Evolutionary conservation across 2,797 vertebrate genomes (phyloP).

Genomic region (Cynopterus sphinx): DNA sequence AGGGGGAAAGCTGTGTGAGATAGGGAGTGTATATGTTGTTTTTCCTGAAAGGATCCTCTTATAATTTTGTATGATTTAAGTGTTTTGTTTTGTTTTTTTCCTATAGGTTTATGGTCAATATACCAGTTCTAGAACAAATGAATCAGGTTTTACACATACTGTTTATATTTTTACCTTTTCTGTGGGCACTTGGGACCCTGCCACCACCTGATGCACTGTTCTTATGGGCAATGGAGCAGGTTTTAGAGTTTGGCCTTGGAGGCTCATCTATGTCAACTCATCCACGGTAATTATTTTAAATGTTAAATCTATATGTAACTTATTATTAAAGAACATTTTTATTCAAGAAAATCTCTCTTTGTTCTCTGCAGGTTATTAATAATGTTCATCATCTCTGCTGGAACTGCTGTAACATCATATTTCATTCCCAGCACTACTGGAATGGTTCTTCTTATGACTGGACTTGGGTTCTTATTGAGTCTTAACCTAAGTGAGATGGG

Average conservation of each 20-base stretch:
- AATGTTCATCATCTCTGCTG: slow-evolving; percentile 93
- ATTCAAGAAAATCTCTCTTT: slow-evolving; percentile 77
- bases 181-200: slow-evolving; percentile 96
- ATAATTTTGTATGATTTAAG: slow-evolving; percentile 67
- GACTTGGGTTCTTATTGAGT: slow-evolving; percentile 95
- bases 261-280: slow-evolving; percentile 97
- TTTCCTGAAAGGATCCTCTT: slow-evolving; percentile 23
- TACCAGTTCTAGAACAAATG: slow-evolving; percentile 90
- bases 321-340: slow-evolving; percentile 68
- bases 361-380: slow-evolving; percentile 90
- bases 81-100: slow-evolving; percentile 83
- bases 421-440: slow-evolving; percentile 94
- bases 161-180: slow-evolving; percentile 94
- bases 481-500: slow-evolving; percentile 92
- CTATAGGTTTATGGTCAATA: slow-evolving; percentile 89
- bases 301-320: slow-evolving; percentile 29
- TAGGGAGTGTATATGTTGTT: background rate
- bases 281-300: slow-evolving; percentile 88
- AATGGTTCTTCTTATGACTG: slow-evolving; percentile 94
- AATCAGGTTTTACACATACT: slow-evolving; percentile 95
- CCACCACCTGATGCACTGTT: slow-evolving; percentile 95
- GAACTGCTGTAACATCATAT: slow-evolving; percentile 90
- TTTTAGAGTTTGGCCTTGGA: slow-evolving; percentile 94
- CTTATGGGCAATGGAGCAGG: slow-evolving; percentile 97
- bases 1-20: background rate